Percentiles rank a stretch among this genome's conserved stretches.
phyloP scores from a whole-genome alignment of 2,797 vertebrate genomes.

The Microhierax caerulescens region DNA sequence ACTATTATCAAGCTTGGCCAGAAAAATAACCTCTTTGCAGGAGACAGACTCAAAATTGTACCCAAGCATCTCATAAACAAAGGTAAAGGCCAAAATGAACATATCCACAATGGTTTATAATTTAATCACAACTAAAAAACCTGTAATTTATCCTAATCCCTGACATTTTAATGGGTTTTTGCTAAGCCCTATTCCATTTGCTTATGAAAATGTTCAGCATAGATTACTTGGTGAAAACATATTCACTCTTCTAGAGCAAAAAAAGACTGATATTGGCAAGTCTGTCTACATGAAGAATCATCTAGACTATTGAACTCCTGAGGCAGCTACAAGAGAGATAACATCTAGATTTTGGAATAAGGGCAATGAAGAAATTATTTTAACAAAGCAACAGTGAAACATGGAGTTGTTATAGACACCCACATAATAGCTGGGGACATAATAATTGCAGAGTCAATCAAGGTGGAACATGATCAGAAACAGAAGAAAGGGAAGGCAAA shows the following conservation, averaged over 20 bases:
- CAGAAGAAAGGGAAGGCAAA: constrained; percentile 26
- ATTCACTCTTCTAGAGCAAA: not conserved
- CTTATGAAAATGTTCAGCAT: not conserved
- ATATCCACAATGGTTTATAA: not conserved
- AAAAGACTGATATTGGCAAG: not conserved
- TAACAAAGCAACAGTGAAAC: constrained; percentile 23
- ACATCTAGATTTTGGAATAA: constrained; percentile 13
- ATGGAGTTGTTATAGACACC: not conserved
- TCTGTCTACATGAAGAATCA: not conserved
- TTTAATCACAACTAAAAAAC: not conserved
- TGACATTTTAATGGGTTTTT: not conserved
- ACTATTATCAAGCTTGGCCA: not conserved
- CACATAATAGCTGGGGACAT: not conserved
- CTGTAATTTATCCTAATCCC: not conserved
- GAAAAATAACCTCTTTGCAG: not conserved
- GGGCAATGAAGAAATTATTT: constrained; percentile 18
- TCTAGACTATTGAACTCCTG: not conserved
- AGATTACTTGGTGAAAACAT: not conserved
- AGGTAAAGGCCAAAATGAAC: not conserved
- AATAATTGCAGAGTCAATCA: constrained; percentile 26
- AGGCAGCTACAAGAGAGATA: not conserved
- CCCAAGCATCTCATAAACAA: not conserved
- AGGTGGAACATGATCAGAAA: constrained; percentile 9
- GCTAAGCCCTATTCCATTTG: not conserved
- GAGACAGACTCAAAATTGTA: not conserved